Base-by-base conservation (phyloP, 2,797 vertebrate genomes). In the Podargus strigoides region DNA sequence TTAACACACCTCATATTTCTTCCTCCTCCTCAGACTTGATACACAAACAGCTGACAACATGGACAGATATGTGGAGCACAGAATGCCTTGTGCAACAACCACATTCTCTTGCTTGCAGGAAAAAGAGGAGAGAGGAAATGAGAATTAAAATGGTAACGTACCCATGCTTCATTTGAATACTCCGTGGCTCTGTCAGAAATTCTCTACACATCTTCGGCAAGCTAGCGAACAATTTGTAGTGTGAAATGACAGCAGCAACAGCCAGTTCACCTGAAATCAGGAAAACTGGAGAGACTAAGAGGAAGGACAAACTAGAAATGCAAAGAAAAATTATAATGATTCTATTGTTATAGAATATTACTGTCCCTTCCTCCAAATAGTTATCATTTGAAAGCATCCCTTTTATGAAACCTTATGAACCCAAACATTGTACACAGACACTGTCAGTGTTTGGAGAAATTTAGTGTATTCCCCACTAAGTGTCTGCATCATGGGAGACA, bases 41-140 rank as follows among this genome's bases (percentile, higher is more conserved):
- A 67, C 70, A 94, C 56, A 94, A 95, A 91, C 79, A 90, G 69
- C 92, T 95, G 93, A 94, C 93, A 92, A 66, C 47, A 39, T 16
- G 63, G 41, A 44, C 82, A 87, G 90, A 91, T 95, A 95, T 76
- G 89, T 81, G 69, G 74, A 95, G 56, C 60, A 93, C 3, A 5
- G 55, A 78, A 95, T 46, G 87, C 44, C 75, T 94, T 97, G 74
- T 89, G 93, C 91, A 97, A 96, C 36, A 85, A 14, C n/a, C 18
- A 24, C 37, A 5, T 53, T 44, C n/a, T 72, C 39, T 53, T 93
- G 77, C 85, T 91, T 79, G 76, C 34, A 60, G 41, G 77, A 77
- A 88, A 92, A 90, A 93, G 58, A 93, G 27, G 22, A 92, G 70
- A 82, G 79, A 94, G 36, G 62, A 94, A 93, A 56, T 41, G 37